Base-by-base conservation (phyloP, 2,797 vertebrate genomes). In the Aulostomus chinensis region DNA sequence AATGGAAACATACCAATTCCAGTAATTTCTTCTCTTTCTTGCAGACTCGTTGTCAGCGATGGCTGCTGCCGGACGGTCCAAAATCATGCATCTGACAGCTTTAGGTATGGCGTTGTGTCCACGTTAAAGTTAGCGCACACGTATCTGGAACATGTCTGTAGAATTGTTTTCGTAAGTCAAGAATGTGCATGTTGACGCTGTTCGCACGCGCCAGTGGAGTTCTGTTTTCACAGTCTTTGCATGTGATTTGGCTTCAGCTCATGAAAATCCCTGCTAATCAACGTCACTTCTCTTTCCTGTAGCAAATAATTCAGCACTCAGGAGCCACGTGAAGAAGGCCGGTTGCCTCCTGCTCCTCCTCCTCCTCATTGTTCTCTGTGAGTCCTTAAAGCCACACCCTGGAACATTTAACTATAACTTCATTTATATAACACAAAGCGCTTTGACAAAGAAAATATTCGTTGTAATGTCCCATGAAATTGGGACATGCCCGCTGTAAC, bases 351-450 rank as follows among this genome's bases (percentile, higher is more conserved):
- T 55, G 3, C 69, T 76, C 2, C 67, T 85, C 22, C 30, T 82
- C 25, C 1, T 82, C 32, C 0, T 80, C 13, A 0, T 69, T 4
- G 20, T 68, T 11, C 36, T 83, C 7, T 77, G 87, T 89, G 69
- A 84, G 87, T 84, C n/a, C 8, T 18, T 15, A 18, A 35, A 9
- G 17, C 33, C 15, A 31, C 9, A 25, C n/a, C 21, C 4, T 22
- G 21, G 2, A 29, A 30, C 2, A 0, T 34, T 51, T 8, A 29
- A 24, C 5, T 22, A 7, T 4, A 17, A 2, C 3, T 21, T 38
- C 4, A 5, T 3, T n/a, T n/a, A n/a, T n/a, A n/a, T n/a, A n/a
- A n/a, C n/a, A n/a, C n/a, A n/a, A n/a, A n/a, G n/a, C n/a, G n/a
- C n/a, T n/a, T n/a, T n/a, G n/a, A n/a, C n/a, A n/a, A n/a, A n/a